Conservation (phyloP, 1,140 invertebrate species). For the Zaprionus africanus region DNA sequence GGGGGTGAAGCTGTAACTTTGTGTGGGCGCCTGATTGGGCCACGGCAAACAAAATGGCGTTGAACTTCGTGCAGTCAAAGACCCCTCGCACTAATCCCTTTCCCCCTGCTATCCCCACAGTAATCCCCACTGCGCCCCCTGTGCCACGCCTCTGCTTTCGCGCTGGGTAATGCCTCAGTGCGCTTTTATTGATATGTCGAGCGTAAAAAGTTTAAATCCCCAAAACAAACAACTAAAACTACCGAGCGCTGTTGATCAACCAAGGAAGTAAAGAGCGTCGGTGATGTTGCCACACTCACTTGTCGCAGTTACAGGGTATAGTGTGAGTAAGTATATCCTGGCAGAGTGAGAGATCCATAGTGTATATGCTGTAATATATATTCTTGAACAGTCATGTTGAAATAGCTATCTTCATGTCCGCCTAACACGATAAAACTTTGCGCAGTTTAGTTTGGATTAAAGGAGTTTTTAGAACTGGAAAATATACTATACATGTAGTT, state of each 20-base stretch:
- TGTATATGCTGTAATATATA: too few relatives aligned
- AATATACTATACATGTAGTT: too few relatives aligned
- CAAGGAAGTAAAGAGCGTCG: too few relatives aligned
- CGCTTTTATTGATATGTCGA: constrained; percentile 65
- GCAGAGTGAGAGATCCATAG: too few relatives aligned
- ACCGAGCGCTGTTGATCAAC: background rate
- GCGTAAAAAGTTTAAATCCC: constrained; percentile 68
- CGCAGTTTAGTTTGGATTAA: too few relatives aligned
- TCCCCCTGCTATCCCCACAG: background rate
- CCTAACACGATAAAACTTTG: too few relatives aligned
- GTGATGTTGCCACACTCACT: too few relatives aligned
- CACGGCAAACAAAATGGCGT: constrained; percentile 71
- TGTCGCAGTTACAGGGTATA: too few relatives aligned
- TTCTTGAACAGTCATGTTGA: too few relatives aligned
- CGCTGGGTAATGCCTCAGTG: constrained; percentile 11
- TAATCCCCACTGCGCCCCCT: constrained; percentile 25
- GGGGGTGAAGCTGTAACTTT: constrained; percentile 26
- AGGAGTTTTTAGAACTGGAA: too few relatives aligned
- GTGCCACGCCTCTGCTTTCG: background rate
- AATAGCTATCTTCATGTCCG: too few relatives aligned
- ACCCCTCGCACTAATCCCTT: constrained; percentile 43
- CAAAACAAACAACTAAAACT: constrained; percentile 56
- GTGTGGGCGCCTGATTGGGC: constrained; percentile 53
- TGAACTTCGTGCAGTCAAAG: constrained; percentile 61
- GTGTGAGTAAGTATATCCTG: too few relatives aligned